phyloP scores from a whole-genome alignment of 1,140 invertebrate genomes.

The Anoplophora glabripennis region DNA sequence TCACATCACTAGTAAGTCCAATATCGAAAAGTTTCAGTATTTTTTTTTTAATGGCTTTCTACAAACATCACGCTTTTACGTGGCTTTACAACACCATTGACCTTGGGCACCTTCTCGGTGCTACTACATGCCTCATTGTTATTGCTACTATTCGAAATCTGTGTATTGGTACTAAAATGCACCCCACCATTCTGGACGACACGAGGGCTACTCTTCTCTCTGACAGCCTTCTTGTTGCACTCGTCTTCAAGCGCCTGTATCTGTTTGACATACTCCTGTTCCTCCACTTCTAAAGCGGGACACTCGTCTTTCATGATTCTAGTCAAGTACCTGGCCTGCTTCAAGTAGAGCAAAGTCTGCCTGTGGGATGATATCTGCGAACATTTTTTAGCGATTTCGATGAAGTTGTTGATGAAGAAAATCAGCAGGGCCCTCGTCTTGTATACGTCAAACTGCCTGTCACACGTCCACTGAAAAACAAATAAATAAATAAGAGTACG shows the following conservation, averaged over 20 bases:
- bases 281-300: conserved; percentile 47
- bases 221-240: neutral
- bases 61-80: conserved; percentile 2
- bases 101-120: too few species aligned
- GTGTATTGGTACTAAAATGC: conserved; percentile 5
- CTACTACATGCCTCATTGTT: neutral
- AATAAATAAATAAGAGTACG: conserved; percentile 6
- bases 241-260: conserved; percentile 14
- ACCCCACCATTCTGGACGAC: neutral
- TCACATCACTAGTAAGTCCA: neutral
- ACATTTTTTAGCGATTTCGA: conserved; percentile 62
- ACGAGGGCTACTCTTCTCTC: neutral
- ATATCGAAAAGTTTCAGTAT: neutral
- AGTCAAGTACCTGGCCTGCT: conserved; percentile 65
- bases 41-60: neutral
- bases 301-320: conserved; percentile 59
- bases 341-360: conserved; percentile 45
- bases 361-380: conserved; percentile 57
- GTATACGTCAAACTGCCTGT: conserved; percentile 24
- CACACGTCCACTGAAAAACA: conserved; percentile 25
- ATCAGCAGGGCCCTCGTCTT: conserved; percentile 52
- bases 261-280: conserved; percentile 13
- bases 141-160: conserved; percentile 20
- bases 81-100: neutral
- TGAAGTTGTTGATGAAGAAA: conserved; percentile 68